Base-by-base conservation (phyloP, 2,888 invertebrate genomes). In the Elaeidobius kamerunicus region DNA sequence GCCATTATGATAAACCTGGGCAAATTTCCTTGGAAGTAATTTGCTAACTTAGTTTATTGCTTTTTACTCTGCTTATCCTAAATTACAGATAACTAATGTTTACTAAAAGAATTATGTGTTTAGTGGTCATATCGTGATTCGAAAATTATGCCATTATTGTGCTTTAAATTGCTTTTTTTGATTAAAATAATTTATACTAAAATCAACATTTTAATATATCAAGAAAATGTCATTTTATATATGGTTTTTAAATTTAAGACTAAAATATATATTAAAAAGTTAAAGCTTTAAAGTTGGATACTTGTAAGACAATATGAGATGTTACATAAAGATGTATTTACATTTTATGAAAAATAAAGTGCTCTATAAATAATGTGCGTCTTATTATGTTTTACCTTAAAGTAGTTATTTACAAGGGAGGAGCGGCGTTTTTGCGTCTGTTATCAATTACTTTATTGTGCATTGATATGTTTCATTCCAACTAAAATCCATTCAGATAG, bases 301-400 rank as follows among this genome's bases (percentile, higher is more conserved):
- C 43, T 38, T 44, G 50, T 38, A 38, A 30, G 39, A 51, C 43
- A 43, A 51, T 43, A 51, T 32, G 41, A 27, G 16, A 30, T 41
- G 41, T 48, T 36, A 27, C 11, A 44, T 51, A 44, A 43, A 38
- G 35, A 48, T 40, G 32, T 47, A 42, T 28, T 16, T 51, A 51
- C 30, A 34, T 43, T n/a, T 28, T 39, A 52, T 39, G 40, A 34
- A 45, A 40, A 46, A 45, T 39, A 52, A 45, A 35, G 46, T 46
- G 43, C 40, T 43, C 47, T 52, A 52, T 36, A 43, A 28, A 41
- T 34, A 52, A 47, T 52, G 52, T 52, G 52, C 52, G 52, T 46
- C 17, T 45, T 20, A 46, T 27, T 42, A 40, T 41, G 18, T 36
- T 47, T 39, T 9, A 30, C 38, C 14, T 42, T 46, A 43, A 32